These are phyloP conservation scores for Coptodon rendalli DNA, from an alignment of 2,113 vertebrate species.

Conservation along the genomic window DNA sequence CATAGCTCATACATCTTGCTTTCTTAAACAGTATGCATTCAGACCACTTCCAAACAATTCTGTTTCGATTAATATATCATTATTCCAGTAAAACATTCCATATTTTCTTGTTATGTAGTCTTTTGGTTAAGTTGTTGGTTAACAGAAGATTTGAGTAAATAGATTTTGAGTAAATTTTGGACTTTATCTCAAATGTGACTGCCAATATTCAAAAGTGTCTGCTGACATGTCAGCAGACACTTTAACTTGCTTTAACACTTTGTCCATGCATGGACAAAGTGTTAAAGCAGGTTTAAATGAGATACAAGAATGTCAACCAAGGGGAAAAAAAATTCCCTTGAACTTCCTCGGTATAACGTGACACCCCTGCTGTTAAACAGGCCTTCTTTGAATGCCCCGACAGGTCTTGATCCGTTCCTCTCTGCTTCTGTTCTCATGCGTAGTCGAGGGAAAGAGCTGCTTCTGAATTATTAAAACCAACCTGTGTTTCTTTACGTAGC, in stretches of 20 bases:
- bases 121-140: neutral
- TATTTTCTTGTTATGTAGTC: neutral
- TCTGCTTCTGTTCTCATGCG: constrained; percentile 1
- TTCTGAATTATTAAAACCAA: constrained; percentile 45
- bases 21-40: neutral
- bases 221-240: neutral
- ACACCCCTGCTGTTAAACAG: neutral
- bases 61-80: neutral
- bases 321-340: neutral
- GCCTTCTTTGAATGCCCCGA: neutral
- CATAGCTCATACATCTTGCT: neutral
- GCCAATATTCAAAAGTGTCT: neutral
- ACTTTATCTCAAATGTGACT: neutral
- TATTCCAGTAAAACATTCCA: neutral
- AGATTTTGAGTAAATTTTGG: neutral
- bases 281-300: neutral
- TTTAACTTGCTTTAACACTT: no score
- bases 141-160: neutral
- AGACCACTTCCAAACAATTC: neutral
- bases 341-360: neutral
- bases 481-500: constrained; percentile 37
- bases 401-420: neutral
- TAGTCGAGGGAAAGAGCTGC: neutral
- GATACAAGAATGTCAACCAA: neutral
- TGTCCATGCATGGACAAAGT: neutral